Evolutionary conservation across 2,888 invertebrate species (phyloP).

Genomic region (Empis stercorea): DNA sequence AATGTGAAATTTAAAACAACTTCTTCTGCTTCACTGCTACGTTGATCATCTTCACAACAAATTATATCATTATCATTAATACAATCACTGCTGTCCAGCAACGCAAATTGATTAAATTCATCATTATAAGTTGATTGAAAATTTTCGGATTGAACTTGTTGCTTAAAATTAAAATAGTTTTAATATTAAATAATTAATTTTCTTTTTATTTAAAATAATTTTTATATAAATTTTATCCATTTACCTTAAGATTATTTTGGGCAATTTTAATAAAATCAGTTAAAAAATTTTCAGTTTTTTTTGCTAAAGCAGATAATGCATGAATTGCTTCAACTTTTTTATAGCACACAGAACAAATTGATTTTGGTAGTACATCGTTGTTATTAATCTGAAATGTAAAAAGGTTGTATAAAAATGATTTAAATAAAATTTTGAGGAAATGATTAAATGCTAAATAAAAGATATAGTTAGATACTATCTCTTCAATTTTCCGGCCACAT

Average conservation of each 20-base stretch:
- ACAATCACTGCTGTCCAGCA: neutral
- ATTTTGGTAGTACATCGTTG: constrained; percentile 10
- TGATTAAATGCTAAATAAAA: neutral
- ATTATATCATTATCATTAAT: neutral
- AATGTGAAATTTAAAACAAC: constrained; percentile 21
- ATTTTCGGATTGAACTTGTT: neutral
- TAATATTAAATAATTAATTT: neutral
- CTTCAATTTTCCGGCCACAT: too few species aligned
- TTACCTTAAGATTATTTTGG: constrained; percentile 7
- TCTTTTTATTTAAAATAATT: neutral
- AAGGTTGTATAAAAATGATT: too few species aligned
- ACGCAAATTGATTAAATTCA: constrained; percentile 8
- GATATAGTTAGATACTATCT: too few species aligned
- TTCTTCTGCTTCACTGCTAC: constrained; percentile 12
- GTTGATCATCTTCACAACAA: neutral
- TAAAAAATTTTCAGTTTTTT: constrained; percentile 11
- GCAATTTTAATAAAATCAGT: constrained; percentile 8
- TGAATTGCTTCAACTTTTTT: constrained; percentile 9
- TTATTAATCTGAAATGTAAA: constrained; percentile 5
- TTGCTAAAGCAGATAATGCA: constrained; percentile 9
- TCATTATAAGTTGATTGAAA: constrained; percentile 6
- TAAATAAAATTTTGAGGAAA: neutral
- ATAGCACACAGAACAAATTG: constrained; percentile 9
- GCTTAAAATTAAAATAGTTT: constrained; percentile 1
- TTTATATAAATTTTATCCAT: neutral